Base-by-base conservation (phyloP, 2,888 invertebrate species). In the Rhamphomyia laevipes region DNA sequence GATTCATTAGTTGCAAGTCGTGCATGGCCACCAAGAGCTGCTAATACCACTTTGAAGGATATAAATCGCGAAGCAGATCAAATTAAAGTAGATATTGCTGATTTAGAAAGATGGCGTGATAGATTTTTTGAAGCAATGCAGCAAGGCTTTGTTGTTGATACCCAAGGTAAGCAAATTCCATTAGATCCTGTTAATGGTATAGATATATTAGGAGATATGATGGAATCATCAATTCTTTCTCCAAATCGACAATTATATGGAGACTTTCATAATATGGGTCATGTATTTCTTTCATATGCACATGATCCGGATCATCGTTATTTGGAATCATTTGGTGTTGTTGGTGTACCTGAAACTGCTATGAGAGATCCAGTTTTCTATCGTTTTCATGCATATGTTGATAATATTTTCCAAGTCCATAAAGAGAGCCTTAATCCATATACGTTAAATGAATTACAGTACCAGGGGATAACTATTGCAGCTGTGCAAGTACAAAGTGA, bases 311-410 rank as follows among this genome's bases (percentile, higher is more conserved):
- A 87, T 65, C 80, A 82, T 62, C 65, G 68, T 45, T 63, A 65
- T 48, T 62, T 87, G 82, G 89, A 90, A 70, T 77, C 78, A 44
- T 84, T 84, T 59, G 82, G 84, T 38, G 83, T 87, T 27, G 88
- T 90, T 78, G 88, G 87, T 0, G 89, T 89, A 62, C 79, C 85
- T 0, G 78, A 86, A 0, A 88, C 88, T 0, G 86, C 89, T 0
- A 89, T 90, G 88, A 74, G 90, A 2, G 91, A 91, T 69, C 89
- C 90, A 0, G 71, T 84, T 16, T 90, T 90, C 74, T 90, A 89
- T 72, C 80, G 86, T 63, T 89, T 85, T 86, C 90, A 91, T 62
- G 77, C 83, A 0, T 84, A 80, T 63, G 73, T 89, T 21, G 86
- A 90, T 59, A 82, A 86, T 57, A 71, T 90, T 30, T 89, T 89